phyloP scores from a whole-genome alignment of 92 coral and sea anemone genomes.

The Metridium senile region DNA sequence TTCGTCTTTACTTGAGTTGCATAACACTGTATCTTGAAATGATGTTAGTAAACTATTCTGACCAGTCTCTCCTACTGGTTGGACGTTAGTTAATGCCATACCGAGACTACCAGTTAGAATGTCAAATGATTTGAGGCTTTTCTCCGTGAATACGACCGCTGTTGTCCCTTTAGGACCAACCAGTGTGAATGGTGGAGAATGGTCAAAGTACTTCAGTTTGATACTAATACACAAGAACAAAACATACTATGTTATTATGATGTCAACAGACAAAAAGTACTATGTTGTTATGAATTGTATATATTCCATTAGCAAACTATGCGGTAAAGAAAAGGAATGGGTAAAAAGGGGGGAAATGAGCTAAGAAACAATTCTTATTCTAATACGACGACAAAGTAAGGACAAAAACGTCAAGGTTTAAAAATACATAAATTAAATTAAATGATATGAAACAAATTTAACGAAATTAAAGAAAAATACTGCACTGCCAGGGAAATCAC shows the following conservation, averaged over 20 bases:
- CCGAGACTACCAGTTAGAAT: conserved; percentile 46
- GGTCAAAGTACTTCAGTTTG: conserved; percentile 50
- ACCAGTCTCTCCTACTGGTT: conserved; percentile 73
- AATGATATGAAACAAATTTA: too few relatives aligned
- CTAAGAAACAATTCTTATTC: too few relatives aligned
- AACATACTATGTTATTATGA: not conserved
- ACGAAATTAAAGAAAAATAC: too few relatives aligned
- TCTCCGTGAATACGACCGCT: conserved; percentile 62
- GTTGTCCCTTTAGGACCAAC: conserved; percentile 64
- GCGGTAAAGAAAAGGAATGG: too few relatives aligned
- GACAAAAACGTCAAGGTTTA: too few relatives aligned
- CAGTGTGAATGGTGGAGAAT: conserved; percentile 55
- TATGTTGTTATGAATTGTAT: too few relatives aligned
- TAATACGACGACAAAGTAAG: too few relatives aligned
- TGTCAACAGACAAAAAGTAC: not conserved
- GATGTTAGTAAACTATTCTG: conserved; percentile 66
- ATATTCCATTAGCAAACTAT: too few relatives aligned
- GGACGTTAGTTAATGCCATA: conserved; percentile 30
- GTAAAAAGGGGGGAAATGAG: too few relatives aligned
- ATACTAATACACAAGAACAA: conserved; percentile 33
- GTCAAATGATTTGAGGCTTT: conserved; percentile 50
- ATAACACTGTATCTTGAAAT: conserved; percentile 44
- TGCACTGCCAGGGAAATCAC: too few relatives aligned
- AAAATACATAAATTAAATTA: too few relatives aligned
- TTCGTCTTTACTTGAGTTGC: conserved; percentile 75